A percentile compares a stretch with the other conserved stretches of the same genome.
phyloP scores from a whole-genome alignment of 2,113 vertebrate species.

The pig (Sus scrofa) region T2T-Sscrofa CM000826.6:142348001-142348500 shows the following conservation, averaged over 20 bases:
- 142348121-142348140: not conserved
- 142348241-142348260: not conserved
- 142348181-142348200: not conserved
- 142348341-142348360: not conserved
- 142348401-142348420: not conserved
- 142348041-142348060: not conserved
- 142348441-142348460: not conserved
- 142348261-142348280: not conserved
- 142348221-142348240: not conserved
- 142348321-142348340: too few species aligned
- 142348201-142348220: not conserved
- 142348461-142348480: not conserved
- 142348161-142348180: not conserved
- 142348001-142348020: not conserved
- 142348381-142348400: not conserved
- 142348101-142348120: not conserved
- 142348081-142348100: not conserved
- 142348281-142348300: not conserved
- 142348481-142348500: not conserved
- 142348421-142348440: not conserved
- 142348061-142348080: not conserved
- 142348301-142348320: rapidly evolving
- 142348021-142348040: not conserved
- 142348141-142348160: not conserved
- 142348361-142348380: not conserved